A percentile compares a stretch with the other conserved stretches of the same genome.
Conservation (phyloP, 2,888 invertebrate genomes). For the Auanema freiburgensis region DNA sequence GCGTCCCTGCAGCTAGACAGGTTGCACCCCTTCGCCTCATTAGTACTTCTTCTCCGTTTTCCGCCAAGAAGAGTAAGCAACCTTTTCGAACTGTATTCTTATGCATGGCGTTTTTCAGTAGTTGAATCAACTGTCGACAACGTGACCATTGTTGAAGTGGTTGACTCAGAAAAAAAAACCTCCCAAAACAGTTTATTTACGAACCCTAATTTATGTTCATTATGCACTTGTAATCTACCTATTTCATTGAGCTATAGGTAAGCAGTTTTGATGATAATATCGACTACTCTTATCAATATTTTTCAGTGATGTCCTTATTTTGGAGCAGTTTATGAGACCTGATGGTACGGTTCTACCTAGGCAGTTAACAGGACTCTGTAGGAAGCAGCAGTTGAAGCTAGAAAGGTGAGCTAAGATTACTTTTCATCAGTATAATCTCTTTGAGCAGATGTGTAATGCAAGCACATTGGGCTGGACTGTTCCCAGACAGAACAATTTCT, state of each 20-base stretch:
- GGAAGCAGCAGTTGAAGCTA: conserved; percentile 54
- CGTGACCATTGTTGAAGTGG: conserved; percentile 34
- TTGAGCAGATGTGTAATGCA: conserved; percentile 59
- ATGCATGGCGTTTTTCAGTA: conserved; percentile 13
- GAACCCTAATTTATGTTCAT: conserved; percentile 34
- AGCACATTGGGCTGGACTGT: conserved; percentile 62
- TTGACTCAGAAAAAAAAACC: conserved; percentile 19
- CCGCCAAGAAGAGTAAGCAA: neutral
- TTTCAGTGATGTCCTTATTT: conserved; percentile 64
- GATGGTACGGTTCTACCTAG: conserved; percentile 65
- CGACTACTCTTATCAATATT: neutral
- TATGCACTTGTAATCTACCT: conserved; percentile 58
- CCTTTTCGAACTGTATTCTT: neutral
- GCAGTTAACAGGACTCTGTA: conserved; percentile 62
- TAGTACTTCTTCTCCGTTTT: conserved; percentile 16
- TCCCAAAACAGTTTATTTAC: conserved; percentile 15
- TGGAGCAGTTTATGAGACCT: conserved; percentile 65
- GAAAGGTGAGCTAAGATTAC: conserved; percentile 35
- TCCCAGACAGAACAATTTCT: conserved; percentile 66
- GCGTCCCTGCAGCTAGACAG: no score
- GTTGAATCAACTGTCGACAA: conserved; percentile 18
- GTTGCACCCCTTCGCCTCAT: neutral
- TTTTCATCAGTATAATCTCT: neutral
- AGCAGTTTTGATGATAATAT: conserved; percentile 9
- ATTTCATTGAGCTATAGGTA: conserved; percentile 51